Evolutionary conservation across 2,797 vertebrate genomes (phyloP).

Genomic region (Poeciliopsis presidionis): DNA sequence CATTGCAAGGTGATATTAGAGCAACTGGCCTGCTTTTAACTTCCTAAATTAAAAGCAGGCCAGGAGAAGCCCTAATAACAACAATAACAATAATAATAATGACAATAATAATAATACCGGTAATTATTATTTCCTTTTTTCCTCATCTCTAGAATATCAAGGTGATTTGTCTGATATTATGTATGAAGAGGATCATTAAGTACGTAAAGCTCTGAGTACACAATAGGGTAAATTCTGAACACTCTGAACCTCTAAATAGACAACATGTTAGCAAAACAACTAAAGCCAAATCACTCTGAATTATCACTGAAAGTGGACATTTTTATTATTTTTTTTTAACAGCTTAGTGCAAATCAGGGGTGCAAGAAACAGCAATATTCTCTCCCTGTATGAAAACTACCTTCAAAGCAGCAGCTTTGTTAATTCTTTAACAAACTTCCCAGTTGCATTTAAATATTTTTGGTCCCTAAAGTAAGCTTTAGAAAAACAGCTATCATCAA

Average conservation of each 20-base stretch:
- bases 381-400: not conserved
- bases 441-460: not conserved
- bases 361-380: not conserved
- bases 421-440: not conserved
- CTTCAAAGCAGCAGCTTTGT: not conserved
- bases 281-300: not conserved
- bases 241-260: conserved; percentile 19
- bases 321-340: not conserved
- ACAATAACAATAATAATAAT: not conserved
- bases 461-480: not conserved
- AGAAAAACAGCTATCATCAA: not conserved
- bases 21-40: too few species aligned
- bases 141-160: conserved; percentile 28
- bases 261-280: not conserved
- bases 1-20: not conserved
- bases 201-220: conserved; percentile 13
- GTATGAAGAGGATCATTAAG: conserved; percentile 33
- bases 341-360: not conserved
- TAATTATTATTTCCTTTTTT: not conserved
- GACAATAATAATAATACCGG: not conserved
- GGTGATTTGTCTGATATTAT: conserved; percentile 36
- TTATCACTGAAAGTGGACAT: not conserved
- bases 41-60: not conserved
- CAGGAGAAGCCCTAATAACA: not conserved
- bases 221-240: conserved; percentile 13